A percentile compares a stretch with the other conserved stretches of the same genome.
These are phyloP conservation scores for Lithodes maja DNA, from an alignment of 2,888 invertebrate genomes.

Conservation along the genomic window DNA sequence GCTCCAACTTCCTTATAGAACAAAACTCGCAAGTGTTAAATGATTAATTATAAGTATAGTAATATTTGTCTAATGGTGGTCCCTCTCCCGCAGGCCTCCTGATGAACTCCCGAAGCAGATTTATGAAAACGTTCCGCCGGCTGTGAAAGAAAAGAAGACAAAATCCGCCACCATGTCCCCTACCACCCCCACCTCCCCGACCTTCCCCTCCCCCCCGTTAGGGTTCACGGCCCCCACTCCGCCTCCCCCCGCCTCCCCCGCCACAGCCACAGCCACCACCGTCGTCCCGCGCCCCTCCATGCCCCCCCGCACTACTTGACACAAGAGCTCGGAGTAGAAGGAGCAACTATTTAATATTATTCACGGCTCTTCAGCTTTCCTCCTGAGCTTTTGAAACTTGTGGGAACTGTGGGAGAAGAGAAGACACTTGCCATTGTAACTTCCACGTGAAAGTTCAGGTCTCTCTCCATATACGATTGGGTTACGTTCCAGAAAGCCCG, in stretches of 20 bases:
- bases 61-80: not conserved
- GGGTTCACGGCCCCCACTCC: constrained; percentile 38
- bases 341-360: constrained; percentile 15
- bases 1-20: no score
- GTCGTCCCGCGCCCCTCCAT: constrained; percentile 50
- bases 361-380: not conserved
- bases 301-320: constrained; percentile 63
- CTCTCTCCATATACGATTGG: no score
- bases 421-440: not conserved
- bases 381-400: no score
- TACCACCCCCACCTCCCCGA: constrained; percentile 56
- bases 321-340: constrained; percentile 61
- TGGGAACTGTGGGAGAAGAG: not conserved
- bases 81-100: constrained; percentile 55
- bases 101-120: constrained; percentile 66
- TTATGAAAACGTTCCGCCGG: constrained; percentile 65
- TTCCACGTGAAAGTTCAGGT: no score
- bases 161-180: constrained; percentile 61
- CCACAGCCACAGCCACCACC: constrained; percentile 38
- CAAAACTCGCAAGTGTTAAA: no score
- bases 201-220: constrained; percentile 50
- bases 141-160: constrained; percentile 66
- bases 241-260: constrained; percentile 19
- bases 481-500: no score
- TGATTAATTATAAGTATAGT: not conserved